Evolutionary conservation across 2,113 vertebrate genomes (phyloP).

Genomic region (Columba janthina): DNA sequence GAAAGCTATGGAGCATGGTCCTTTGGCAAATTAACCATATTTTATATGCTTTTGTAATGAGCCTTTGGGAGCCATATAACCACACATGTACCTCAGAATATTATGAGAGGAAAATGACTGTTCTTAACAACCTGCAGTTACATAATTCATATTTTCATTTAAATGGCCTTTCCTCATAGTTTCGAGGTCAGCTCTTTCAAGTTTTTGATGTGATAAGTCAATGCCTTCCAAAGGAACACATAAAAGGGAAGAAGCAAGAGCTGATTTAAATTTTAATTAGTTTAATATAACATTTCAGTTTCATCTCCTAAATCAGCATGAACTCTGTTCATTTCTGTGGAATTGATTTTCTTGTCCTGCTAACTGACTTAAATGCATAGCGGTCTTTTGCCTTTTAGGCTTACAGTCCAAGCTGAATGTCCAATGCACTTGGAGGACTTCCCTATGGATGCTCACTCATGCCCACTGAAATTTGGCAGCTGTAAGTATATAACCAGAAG

Average conservation of each 20-base stretch:
- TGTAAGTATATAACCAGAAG: slow-evolving; percentile 85
- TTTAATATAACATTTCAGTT: slow-evolving; percentile 9
- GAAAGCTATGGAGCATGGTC: neutral
- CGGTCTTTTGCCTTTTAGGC: slow-evolving; percentile 80
- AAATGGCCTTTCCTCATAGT: neutral
- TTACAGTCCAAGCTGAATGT: slow-evolving; percentile 98
- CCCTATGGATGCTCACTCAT: slow-evolving; percentile 98
- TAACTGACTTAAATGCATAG: slow-evolving; percentile 51
- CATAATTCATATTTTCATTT: slow-evolving; percentile 21
- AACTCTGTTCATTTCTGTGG: slow-evolving; percentile 11
- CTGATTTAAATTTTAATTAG: slow-evolving; percentile 38
- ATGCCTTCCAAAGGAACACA: slow-evolving; percentile 23
- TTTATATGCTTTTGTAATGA: slow-evolving; percentile 8
- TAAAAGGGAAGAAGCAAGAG: slow-evolving; percentile 27
- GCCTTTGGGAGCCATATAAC: neutral
- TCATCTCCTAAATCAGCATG: neutral
- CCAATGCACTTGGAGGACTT: slow-evolving; percentile 99
- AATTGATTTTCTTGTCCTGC: slow-evolving; percentile 53
- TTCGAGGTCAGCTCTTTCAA: slow-evolving; percentile 29
- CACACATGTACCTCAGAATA: neutral
- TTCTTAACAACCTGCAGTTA: neutral
- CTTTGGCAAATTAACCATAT: neutral
- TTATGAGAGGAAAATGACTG: neutral
- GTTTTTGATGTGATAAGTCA: slow-evolving; percentile 24
- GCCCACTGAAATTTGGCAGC: slow-evolving; percentile 98